phyloP scores from a whole-genome alignment of 2,888 invertebrate genomes.

The Mythimna impura region DNA sequence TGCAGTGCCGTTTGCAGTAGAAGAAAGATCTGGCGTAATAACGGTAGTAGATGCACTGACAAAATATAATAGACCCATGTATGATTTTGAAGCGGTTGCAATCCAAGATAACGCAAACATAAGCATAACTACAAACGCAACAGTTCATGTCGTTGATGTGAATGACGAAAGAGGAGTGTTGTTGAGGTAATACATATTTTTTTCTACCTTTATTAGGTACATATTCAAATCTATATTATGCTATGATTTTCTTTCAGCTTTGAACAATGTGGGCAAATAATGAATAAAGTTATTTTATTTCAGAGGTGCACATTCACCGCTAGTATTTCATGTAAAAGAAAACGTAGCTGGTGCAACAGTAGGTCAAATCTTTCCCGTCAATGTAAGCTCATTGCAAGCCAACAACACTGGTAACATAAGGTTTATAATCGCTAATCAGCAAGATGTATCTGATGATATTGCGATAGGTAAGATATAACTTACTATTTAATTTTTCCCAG shows the following conservation, averaged over 20 bases:
- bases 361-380: slow-evolving; percentile 92
- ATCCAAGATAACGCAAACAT: slow-evolving; percentile 91
- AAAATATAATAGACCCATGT: slow-evolving; percentile 92
- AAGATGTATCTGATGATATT: slow-evolving; percentile 95
- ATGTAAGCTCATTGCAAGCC: slow-evolving; percentile 77
- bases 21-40: slow-evolving; percentile 96
- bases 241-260: background rate
- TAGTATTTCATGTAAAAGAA: slow-evolving; percentile 94
- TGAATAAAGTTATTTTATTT: slow-evolving; percentile 60
- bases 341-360: slow-evolving; percentile 93
- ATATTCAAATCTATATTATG: background rate
- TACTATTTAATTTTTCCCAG: background rate
- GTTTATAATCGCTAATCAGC: slow-evolving; percentile 95
- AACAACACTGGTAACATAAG: slow-evolving; percentile 89
- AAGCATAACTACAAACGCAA: slow-evolving; percentile 95
- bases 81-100: slow-evolving; percentile 96
- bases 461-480: slow-evolving; percentile 90
- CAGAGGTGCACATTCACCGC: slow-evolving; percentile 93
- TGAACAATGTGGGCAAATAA: background rate
- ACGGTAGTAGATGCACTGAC: slow-evolving; percentile 94
- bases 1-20: slow-evolving; percentile 97
- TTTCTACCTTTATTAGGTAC: background rate
- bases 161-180: slow-evolving; percentile 93
- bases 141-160: slow-evolving; percentile 95
- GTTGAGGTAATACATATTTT: slow-evolving; percentile 87